Evolutionary conservation across 2,797 vertebrate genomes (phyloP), one percentile per base, ranked within the genome.

Genomic region (Pitangus sulphuratus): DNA sequence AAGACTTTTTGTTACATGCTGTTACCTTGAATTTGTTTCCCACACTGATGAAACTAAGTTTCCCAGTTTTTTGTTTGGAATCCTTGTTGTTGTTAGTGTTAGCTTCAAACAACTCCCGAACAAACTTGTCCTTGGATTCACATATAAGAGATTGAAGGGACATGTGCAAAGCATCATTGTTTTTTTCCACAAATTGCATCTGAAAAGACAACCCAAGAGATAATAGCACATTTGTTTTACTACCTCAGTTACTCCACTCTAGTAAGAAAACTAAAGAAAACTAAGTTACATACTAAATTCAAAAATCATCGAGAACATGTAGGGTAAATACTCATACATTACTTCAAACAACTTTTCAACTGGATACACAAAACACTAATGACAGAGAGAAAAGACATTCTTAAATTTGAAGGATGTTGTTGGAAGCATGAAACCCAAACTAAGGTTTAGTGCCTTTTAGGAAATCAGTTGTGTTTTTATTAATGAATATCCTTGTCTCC

Each of bases 11-110:
- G 37, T 30, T 79, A 2, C 26, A 39, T 26, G 39, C 17, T 26
- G 57, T 98, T 97, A 99, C 99, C 99, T 99, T 99, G 90, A 99
- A 99, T 94, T 99, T 99, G 98, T 99, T 99, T 61, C 99, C 99
- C 47, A 99, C 99, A 5, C 99, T 99, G 98, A 99, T 99, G 98
- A 99, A 99, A 97, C 98, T 98, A 53, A 99, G 99, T 75, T 99
- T 99, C 68, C 99, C 99, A 5, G 99, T 98, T 98, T 99, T 99
- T 96, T 99, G 99, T 96, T 99, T 99, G 25, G 97, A 77, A 87
- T 99, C 99, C 97, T 98, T 99, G 94, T 98, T 98, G 98, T 99
- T 98, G 96, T 99, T 98, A 97, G 98, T 99, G 78, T 98, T 98
- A 87, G 98, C 98, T 69, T 99, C 98, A 69, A 99, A 99, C 30